Evolutionary conservation across 2,797 vertebrate species (phyloP), one percentile per base, ranked within the genome.

Genomic region (Cossypha polioptera): DNA sequence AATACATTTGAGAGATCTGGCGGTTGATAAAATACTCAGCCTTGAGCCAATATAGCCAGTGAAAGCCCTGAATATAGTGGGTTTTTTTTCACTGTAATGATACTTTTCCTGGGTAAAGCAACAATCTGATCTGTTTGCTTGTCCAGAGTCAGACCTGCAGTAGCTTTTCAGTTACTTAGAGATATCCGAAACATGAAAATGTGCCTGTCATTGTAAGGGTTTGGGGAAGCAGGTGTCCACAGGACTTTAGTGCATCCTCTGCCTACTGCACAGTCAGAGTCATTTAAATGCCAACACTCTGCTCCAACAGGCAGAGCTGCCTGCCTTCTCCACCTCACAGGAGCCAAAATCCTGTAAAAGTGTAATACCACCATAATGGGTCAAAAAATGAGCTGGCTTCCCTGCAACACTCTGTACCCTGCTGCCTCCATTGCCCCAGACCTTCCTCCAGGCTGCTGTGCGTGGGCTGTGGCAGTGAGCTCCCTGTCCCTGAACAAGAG

Each of bases 381-480:
- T 33, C 26, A 55, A 69, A 68, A 4, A 22, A 16, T 31, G 25
- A 17, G 22, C 36, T 43, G n/a, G 17, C 22, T 78, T 66, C 24
- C 31, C 22, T 57, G 28, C 36, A 59, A 16, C 1, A 0, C 7
- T 6, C 22, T 38, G 14, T 51, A 11, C 15, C 4, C 8, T 0
- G 0, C 31, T 57, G 11, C 11, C 9, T 43, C 13, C 38, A 13
- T 45, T 0, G 0, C 10, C 43, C 8, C 50, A 68, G 28, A 31
- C 8, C 33, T 79, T 75, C 33, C 26, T 22, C 6, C 3, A 2
- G 53, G 13, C 18, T 67, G 40, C 31, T 57, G 12, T 61, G n/a
- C 5, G 1, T 1, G 1, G 19, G 29, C 69, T 74, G 26, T 40
- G 25, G 14, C 67, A 55, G 22, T 20, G 62, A 79, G 8, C 25